phyloP scores from a whole-genome alignment of 1,140 invertebrate species.

The Microplitis demolitor region DNA sequence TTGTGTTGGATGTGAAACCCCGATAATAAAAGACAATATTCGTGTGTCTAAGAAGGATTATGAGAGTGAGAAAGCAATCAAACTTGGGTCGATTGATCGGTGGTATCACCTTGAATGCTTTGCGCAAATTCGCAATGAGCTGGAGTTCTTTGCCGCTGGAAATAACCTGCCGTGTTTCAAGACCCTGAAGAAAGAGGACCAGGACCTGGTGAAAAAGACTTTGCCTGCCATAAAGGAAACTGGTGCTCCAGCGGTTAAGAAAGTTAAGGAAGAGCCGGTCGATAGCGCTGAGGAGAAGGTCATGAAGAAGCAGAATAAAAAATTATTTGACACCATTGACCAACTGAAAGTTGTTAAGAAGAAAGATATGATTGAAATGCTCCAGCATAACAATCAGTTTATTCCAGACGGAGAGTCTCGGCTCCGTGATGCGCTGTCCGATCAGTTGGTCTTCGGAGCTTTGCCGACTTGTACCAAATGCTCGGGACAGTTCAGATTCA shows the following conservation, averaged over 20 bases:
- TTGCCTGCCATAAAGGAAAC: constrained; percentile 71
- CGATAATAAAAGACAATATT: constrained; percentile 83
- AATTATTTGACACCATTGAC: constrained; percentile 76
- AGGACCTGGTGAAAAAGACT: constrained; percentile 69
- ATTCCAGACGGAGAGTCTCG: constrained; percentile 70
- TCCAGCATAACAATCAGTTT: constrained; percentile 76
- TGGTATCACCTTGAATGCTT: constrained; percentile 97
- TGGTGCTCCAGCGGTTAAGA: constrained; percentile 67
- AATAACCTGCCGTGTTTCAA: constrained; percentile 77
- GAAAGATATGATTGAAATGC: constrained; percentile 66
- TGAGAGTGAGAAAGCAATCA: constrained; percentile 77
- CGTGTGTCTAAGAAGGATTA: constrained; percentile 87
- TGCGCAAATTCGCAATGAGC: constrained; percentile 73
- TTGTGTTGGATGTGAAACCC: constrained; percentile 85
- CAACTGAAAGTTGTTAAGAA: constrained; percentile 56
- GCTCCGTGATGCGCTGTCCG: constrained; percentile 79
- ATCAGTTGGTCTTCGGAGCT: constrained; percentile 87
- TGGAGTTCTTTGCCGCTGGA: constrained; percentile 77
- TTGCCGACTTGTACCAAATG: constrained; percentile 82
- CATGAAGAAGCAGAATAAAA: constrained; percentile 78
- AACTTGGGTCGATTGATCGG: constrained; percentile 78
- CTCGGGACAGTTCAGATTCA: constrained; percentile 74
- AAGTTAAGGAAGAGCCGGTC: constrained; percentile 69
- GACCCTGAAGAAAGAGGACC: constrained; percentile 75
- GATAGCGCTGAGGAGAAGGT: constrained; percentile 64